phyloP scores from a whole-genome alignment of 2,113 vertebrate genomes.

The Hydropotes inermis region DNA sequence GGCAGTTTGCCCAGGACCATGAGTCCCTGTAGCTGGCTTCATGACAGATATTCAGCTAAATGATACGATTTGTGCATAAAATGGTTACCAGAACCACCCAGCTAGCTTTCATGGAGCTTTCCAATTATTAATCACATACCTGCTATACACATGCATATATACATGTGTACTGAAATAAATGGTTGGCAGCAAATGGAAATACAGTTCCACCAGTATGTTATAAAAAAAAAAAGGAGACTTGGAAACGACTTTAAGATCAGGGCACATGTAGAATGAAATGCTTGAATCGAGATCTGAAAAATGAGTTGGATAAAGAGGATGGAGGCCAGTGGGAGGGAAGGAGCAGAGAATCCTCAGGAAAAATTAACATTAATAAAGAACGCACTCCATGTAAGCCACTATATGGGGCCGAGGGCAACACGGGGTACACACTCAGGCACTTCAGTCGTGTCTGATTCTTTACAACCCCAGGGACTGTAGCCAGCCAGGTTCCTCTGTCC shows the following conservation, averaged over 20 bases:
- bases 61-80: background rate
- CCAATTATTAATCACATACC: background rate
- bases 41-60: background rate
- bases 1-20: accelerated
- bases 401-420: background rate
- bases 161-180: background rate
- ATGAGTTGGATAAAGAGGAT: background rate
- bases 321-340: background rate
- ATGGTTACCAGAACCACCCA: background rate
- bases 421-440: accelerated
- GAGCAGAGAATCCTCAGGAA: background rate
- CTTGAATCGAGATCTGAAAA: background rate
- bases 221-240: background rate
- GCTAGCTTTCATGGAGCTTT: background rate
- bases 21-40: background rate
- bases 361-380: background rate
- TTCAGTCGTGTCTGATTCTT: background rate
- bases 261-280: background rate
- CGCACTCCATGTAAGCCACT: background rate
- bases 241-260: background rate
- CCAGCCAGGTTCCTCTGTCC: background rate
- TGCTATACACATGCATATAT: background rate
- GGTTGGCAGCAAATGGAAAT: background rate
- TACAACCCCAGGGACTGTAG: background rate
- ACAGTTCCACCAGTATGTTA: background rate